These are phyloP conservation scores for Crambe crambe DNA, from an alignment of 37 sponge, comb jelly and placozoan species.

Conservation along the genomic window DNA sequence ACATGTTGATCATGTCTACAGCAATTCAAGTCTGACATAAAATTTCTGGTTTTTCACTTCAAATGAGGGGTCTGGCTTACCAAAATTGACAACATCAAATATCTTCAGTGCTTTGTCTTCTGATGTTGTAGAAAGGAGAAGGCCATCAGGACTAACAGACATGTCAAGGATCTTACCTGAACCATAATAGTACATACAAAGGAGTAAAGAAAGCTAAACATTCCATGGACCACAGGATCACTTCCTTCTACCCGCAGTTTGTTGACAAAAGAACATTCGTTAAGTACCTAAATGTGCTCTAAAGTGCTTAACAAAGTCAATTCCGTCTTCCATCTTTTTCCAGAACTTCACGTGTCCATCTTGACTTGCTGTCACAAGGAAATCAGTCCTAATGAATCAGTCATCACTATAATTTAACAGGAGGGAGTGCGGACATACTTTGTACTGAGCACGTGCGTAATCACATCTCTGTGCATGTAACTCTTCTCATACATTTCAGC, in stretches of 20 bases:
- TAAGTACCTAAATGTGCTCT: slow-evolving; percentile 84
- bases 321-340: slow-evolving; percentile 89
- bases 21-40: not conserved
- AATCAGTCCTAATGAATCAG: slow-evolving; percentile 66
- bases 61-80: slow-evolving; percentile 40
- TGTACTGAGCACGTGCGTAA: slow-evolving; percentile 73
- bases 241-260: not conserved
- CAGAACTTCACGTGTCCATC: slow-evolving; percentile 99
- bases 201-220: not conserved
- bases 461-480: slow-evolving; percentile 94
- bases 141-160: slow-evolving; percentile 78
- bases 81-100: slow-evolving; percentile 97
- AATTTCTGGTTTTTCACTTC: too few relatives aligned
- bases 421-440: slow-evolving; percentile 45
- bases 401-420: not conserved
- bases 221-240: not conserved
- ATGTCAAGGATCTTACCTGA: slow-evolving; percentile 76
- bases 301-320: slow-evolving; percentile 99
- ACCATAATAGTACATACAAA: not conserved
- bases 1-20: slow-evolving; percentile 98
- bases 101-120: slow-evolving; percentile 92
- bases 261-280: not conserved
- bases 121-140: slow-evolving; percentile 71
- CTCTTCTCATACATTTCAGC: slow-evolving; percentile 92
- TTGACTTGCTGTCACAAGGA: slow-evolving; percentile 85